Base-by-base conservation (phyloP, 2,888 invertebrate genomes). In the Anaspis maculata region DNA sequence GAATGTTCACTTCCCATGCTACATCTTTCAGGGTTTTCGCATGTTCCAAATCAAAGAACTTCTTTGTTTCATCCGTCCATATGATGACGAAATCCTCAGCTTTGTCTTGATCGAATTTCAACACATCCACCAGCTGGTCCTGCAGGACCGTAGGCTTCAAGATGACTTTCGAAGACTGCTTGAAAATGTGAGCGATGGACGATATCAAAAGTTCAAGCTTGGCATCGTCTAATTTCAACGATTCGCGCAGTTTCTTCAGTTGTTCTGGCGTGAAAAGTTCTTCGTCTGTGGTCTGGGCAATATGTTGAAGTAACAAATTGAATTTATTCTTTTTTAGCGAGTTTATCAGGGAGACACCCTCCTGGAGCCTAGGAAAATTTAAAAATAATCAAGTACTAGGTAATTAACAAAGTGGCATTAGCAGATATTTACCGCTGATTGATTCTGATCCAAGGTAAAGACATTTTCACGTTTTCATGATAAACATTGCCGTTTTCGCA, bases 381-480 rank as follows among this genome's bases (percentile, higher is more conserved):
- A 23, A 7, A 23, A 21, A 14, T 3, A 25, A 15, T 26, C 10
- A 15, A 14, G 24, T 10, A 16, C 25, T 30, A 35, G 32, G n/a
- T 13, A 9, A 27, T 26, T 24, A 14, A 15, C 13, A 26, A 22
- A 25, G 2, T 21, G n/a, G n/a, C n/a, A n/a, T n/a, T n/a, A n/a
- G n/a, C n/a, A n/a, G n/a, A n/a, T n/a, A n/a, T 21, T 28, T 44
- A 56, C 55, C 45, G 52, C 35, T 43, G 32, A 36, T 48, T 54
- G 15, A 53, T 32, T 13, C 41, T 43, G 32, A 56, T 48, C 54
- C 55, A 54, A 21, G 45, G 45, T 27, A 48, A 30, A 31, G 34
- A 41, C 48, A 48, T 48, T 77, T 11, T 87, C 80, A 59, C 73
- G 76, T 33, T 89, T 88, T 54, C 83, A 83, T 52, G 87, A 88